These are phyloP conservation scores for Chromis chromis DNA, from an alignment of 2,797 vertebrate species.

Conservation along the genomic window DNA sequence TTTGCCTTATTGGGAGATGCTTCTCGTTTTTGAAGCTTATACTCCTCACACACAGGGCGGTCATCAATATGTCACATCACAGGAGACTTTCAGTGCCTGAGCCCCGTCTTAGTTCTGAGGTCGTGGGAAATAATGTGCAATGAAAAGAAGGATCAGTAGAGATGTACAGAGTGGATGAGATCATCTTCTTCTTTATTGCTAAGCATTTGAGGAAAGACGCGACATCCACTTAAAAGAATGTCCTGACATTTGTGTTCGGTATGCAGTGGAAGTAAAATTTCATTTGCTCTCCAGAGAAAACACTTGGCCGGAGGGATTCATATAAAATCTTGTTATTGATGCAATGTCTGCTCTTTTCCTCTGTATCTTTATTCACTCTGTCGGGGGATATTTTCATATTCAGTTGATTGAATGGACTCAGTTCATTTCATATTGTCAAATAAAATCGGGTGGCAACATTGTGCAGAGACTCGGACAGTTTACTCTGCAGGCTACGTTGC, in stretches of 20 bases:
- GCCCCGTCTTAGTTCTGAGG: neutral
- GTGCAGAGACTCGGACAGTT: conserved; percentile 19
- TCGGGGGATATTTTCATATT: conserved; percentile 33
- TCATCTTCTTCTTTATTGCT: conserved; percentile 23
- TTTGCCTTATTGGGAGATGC: neutral
- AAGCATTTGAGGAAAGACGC: conserved; percentile 26
- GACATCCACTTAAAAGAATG: conserved; percentile 36
- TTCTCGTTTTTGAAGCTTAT: conserved; percentile 15
- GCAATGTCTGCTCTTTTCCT: conserved; percentile 27
- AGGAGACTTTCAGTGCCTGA: conserved; percentile 18
- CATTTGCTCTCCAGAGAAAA: conserved; percentile 41
- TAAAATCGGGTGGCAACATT: conserved; percentile 45
- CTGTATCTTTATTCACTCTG: conserved; percentile 5
- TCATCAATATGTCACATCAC: conserved; percentile 35
- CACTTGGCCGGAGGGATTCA: conserved; percentile 27
- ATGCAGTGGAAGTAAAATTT: conserved; percentile 35
- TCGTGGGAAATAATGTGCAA: conserved; percentile 10
- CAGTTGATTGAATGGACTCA: conserved; percentile 60
- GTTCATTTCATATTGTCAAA: conserved; percentile 49
- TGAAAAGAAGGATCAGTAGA: conserved; percentile 3
- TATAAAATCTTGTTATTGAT: conserved; percentile 52
- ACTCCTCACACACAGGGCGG: neutral
- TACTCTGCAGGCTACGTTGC: conserved; percentile 20
- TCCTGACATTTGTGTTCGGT: conserved; percentile 43
- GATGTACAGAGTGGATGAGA: conserved; percentile 34